Conservation (phyloP, 2,888 invertebrate genomes). For the Anorthoa munda region DNA sequence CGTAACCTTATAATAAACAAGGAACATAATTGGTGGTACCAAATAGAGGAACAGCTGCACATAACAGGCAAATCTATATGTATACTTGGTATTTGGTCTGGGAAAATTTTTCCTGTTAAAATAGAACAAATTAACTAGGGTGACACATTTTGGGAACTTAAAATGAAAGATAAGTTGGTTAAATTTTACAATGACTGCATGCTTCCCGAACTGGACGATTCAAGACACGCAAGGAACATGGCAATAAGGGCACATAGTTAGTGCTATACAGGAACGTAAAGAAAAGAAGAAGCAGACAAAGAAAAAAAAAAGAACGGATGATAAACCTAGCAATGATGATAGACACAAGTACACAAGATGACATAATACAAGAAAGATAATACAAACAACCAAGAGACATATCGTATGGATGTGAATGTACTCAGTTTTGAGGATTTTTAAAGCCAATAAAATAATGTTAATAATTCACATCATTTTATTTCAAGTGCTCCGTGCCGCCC, state of each 20-base stretch:
- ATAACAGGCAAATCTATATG: conserved; percentile 11
- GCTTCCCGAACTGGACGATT: conserved; percentile 10
- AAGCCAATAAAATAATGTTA: background rate
- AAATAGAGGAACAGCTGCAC: conserved; percentile 3
- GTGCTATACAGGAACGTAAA: background rate
- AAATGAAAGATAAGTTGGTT: conserved; percentile 7
- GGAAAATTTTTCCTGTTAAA: background rate
- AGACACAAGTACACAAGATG: background rate
- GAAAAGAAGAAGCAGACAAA: background rate
- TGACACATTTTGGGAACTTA: background rate
- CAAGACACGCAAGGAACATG: conserved; percentile 4
- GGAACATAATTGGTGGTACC: conserved; percentile 14
- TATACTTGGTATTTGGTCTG: conserved; percentile 6
- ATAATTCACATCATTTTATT: background rate
- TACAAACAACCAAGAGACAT: background rate
- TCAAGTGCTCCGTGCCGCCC: background rate
- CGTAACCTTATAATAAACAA: conserved; percentile 1
- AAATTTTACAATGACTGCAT: conserved; percentile 12
- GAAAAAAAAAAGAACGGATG: background rate
- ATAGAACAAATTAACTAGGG: background rate
- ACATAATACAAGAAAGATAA: background rate
- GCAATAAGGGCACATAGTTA: background rate
- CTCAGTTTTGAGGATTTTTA: conserved; percentile 4
- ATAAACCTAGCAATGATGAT: background rate
- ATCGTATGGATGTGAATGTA: background rate